Evolutionary conservation across 2,888 invertebrate species (phyloP), one percentile per base, ranked within the genome.

Genomic region (Idaea aversata): DNA sequence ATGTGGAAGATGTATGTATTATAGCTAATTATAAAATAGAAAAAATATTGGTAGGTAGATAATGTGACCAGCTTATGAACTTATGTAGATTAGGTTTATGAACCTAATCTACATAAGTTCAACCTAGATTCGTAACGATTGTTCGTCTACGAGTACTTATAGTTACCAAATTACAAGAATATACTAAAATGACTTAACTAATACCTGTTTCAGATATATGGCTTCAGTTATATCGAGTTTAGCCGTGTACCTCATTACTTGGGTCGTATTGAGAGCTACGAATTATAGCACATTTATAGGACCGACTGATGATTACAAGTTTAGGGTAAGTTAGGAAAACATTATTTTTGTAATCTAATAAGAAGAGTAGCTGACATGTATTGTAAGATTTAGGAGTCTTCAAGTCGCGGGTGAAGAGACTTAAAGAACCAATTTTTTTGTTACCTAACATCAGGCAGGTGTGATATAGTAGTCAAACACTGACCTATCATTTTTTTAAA

Each of bases 141-240:
- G 10, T 47, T 47, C 13, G 5, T 47, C 10, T 47, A 13, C 10
- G 36, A 10, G 6, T 47, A 47, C 47, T 10, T 47, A 25, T 47
- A 47, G 13, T 10, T 47, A 47, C 47, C 47, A 47, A 47, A 47
- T 47, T 47, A 10, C 5, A 2, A 47, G 47, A 47, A 10, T 7
- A 13, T 13, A 47, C 47, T 47, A 47, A 47, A 47, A 10, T 47
- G 10, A 47, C 47, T 47, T 47, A 47, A 47, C 47, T 47, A 47
- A 59, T 25, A 34, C 34, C 66, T 73, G 72, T 92, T 93, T 65
- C 87, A 97, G 98, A 85, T 98, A 98, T 90, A 97, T 96, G 74
- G 97, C 97, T 77, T 97, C 98, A 66, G 97, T 98, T 3, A 94
- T 95, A 70, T 96, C 98, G 38, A 98, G 97, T 83, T 94, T 98